Evolutionary conservation across 1,140 invertebrate species (phyloP).

Genomic region (Micrasema minimum): DNA sequence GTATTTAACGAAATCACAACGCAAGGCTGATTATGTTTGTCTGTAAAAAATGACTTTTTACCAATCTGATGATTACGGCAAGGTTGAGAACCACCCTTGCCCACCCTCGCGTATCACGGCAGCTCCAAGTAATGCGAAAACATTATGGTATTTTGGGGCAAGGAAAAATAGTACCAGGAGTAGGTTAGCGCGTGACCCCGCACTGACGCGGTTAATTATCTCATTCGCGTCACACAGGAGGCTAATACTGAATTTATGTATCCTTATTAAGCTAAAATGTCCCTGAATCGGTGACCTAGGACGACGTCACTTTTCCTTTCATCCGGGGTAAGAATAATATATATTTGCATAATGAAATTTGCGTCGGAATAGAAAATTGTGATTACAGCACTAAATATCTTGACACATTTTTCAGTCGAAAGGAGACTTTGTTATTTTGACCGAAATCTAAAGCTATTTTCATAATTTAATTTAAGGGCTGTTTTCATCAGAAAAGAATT

Average conservation of each 20-base stretch:
- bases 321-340: neutral
- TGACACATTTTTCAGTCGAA: too few relatives aligned
- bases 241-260: slow-evolving; percentile 34
- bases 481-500: too few relatives aligned
- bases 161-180: slow-evolving; percentile 25
- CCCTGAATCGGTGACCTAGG: slow-evolving; percentile 8
- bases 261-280: slow-evolving; percentile 36
- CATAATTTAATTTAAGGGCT: too few relatives aligned
- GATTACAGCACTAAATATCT: too few relatives aligned
- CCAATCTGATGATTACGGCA: too few relatives aligned
- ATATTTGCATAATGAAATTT: too few relatives aligned
- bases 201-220: slow-evolving; percentile 34
- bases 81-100: slow-evolving; percentile 1
- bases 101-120: slow-evolving; percentile 39
- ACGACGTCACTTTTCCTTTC: slow-evolving; percentile 13
- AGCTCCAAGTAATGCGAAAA: slow-evolving; percentile 48
- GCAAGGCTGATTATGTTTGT: too few relatives aligned
- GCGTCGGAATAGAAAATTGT: too few relatives aligned
- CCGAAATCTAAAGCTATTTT: too few relatives aligned
- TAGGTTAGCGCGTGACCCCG: slow-evolving; percentile 39
- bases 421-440: too few relatives aligned
- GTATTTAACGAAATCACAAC: too few relatives aligned
- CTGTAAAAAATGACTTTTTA: too few relatives aligned
- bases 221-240: slow-evolving; percentile 28
- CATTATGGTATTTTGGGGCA: slow-evolving; percentile 40